These are phyloP conservation scores for Tortricodes alternella DNA, from an alignment of 2,888 invertebrate genomes.

Conservation along the genomic window DNA sequence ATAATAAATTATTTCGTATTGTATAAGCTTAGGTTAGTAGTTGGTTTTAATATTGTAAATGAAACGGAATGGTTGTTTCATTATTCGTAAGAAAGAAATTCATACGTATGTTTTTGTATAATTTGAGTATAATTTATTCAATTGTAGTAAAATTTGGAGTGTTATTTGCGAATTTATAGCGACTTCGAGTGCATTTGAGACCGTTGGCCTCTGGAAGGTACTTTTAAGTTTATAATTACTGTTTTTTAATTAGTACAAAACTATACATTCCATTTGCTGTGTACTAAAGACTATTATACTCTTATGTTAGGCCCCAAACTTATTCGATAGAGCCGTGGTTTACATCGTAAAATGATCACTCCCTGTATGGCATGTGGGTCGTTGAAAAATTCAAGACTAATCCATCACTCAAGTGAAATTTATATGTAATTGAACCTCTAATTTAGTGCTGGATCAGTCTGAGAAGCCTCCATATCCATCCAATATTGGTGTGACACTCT, in stretches of 20 bases:
- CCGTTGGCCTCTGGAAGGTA: constrained; percentile 17
- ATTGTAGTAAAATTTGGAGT: constrained; percentile 72
- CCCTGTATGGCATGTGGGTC: too few species aligned
- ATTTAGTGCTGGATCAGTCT: too few species aligned
- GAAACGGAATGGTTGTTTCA: constrained; percentile 62
- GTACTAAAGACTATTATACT: constrained; percentile 29
- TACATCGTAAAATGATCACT: too few species aligned
- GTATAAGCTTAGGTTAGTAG: constrained; percentile 61
- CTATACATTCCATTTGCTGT: constrained; percentile 41
- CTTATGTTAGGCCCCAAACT: neutral
- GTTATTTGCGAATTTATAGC: constrained; percentile 63
- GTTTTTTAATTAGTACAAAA: constrained; percentile 28
- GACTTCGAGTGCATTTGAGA: constrained; percentile 70
- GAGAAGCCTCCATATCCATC: too few species aligned
- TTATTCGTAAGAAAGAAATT: constrained; percentile 46
- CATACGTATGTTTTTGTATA: constrained; percentile 58
- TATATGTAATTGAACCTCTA: too few species aligned
- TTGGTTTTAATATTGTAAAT: constrained; percentile 54
- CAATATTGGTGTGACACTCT: too few species aligned
- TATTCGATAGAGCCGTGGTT: neutral
- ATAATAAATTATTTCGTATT: constrained; percentile 72
- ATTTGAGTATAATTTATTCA: constrained; percentile 74
- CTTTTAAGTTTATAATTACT: constrained; percentile 33
- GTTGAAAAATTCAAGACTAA: too few species aligned
- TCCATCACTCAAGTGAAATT: too few species aligned